Evolutionary conservation across 2,888 invertebrate genomes (phyloP), one percentile per base, ranked within the genome.

Genomic region (Drosophila demipolita): DNA sequence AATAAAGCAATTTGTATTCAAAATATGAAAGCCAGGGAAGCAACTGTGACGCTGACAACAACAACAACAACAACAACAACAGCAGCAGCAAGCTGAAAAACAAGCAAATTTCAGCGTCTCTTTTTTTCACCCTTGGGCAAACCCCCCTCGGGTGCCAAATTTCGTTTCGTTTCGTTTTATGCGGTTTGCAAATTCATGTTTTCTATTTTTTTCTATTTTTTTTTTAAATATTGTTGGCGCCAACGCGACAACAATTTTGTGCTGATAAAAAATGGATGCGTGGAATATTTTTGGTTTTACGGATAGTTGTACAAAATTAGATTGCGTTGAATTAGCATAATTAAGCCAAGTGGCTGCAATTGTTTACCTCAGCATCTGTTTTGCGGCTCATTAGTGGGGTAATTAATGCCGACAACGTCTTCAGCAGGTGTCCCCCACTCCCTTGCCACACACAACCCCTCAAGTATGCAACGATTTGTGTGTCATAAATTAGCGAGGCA

Each of bases 1-100:
- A 91, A 90, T 91, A 91, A 92, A 92, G 92, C 91, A 92, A 92
- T 92, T 92, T 92, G 92, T 92, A 92, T 92, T 92, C 92, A 92
- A 92, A 92, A 92, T 92, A 92, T 91, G 91, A 91, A 92, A 89
- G 88, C 89, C 89, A 72, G 82, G 75, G 74, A 75, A 84, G 83
- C 85, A 78, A 80, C 87, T 82, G 82, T 78, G 87, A 80, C 78
- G 82, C 80, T 78, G 78, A 75, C 49, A 65, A 52, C 58, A 63
- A 38, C 61, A 60, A 48, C 60, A 54, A 15, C 23, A 40, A 5
- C 32, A n/a, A n/a, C 36, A 50, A 32, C 29, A 17, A 60, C 9
- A 36, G 11, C 45, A 58, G 12, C 40, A 66, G 33, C 66, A 54
- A 36, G 23, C 23, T 45, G 45, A 15, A 45, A 45, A 45, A 45